These are phyloP conservation scores for Eudasyphora cyanicolor DNA, from an alignment of 2,888 invertebrate species.

Conservation along the genomic window DNA sequence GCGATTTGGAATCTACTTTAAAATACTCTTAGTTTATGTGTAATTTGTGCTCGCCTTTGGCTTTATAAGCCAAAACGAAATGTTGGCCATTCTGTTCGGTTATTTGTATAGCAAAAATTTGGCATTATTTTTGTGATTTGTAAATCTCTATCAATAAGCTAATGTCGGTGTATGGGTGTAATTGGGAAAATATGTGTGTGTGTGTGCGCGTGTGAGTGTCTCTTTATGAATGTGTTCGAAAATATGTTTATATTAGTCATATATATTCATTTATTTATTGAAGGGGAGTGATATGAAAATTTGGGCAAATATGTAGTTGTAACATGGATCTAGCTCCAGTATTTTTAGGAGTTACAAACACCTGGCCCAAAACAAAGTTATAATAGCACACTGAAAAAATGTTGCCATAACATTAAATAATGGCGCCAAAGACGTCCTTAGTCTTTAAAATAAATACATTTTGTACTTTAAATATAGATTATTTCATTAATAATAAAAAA, in stretches of 20 bases:
- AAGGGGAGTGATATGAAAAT: slow-evolving; percentile 32
- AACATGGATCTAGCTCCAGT: no score
- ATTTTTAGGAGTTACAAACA: no score
- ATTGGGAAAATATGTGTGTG: background rate
- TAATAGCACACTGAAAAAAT: no score
- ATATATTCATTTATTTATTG: slow-evolving; percentile 24
- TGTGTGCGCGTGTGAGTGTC: slow-evolving; percentile 16
- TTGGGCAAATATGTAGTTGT: background rate
- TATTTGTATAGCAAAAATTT: slow-evolving; percentile 35
- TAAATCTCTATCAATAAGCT: slow-evolving; percentile 58
- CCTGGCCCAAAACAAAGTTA: no score
- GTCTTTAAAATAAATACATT: no score
- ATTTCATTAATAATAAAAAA: no score
- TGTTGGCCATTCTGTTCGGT: slow-evolving; percentile 20
- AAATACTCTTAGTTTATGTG: slow-evolving; percentile 48
- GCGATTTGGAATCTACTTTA: slow-evolving; percentile 29
- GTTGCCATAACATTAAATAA: no score
- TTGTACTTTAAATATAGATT: no score
- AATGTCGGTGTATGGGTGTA: background rate
- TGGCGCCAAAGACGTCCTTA: no score
- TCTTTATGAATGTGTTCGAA: slow-evolving; percentile 4
- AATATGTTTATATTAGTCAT: slow-evolving; percentile 6
- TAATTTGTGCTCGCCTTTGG: slow-evolving; percentile 62
- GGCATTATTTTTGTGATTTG: slow-evolving; percentile 49
- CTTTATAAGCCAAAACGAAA: slow-evolving; percentile 42